These are phyloP conservation scores for Paedocypris sp. DNA, from an alignment of 2,113 vertebrate genomes.

Conservation along the genomic window DNA sequence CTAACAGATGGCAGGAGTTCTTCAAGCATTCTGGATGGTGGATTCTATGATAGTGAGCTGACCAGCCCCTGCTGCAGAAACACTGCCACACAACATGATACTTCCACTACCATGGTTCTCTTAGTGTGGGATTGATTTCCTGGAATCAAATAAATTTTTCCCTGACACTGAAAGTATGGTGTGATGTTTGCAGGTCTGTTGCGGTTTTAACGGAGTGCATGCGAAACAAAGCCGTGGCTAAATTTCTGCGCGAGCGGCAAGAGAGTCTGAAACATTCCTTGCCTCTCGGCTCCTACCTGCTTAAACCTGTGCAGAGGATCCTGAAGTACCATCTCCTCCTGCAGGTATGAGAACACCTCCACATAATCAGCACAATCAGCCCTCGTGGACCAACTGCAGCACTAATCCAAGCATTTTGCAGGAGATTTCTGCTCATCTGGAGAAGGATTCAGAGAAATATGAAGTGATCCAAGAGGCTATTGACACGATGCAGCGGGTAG, in stretches of 20 bases:
- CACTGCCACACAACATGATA: too few relatives aligned
- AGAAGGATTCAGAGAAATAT: slow-evolving; percentile 87
- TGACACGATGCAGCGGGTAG: slow-evolving; percentile 96
- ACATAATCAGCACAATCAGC: neutral
- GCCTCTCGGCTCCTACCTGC: slow-evolving; percentile 90
- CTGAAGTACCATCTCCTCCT: slow-evolving; percentile 96
- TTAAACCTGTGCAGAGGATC: slow-evolving; percentile 97
- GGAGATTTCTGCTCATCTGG: slow-evolving; percentile 96
- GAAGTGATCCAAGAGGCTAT: slow-evolving; percentile 94
- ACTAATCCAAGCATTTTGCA: slow-evolving; percentile 40
- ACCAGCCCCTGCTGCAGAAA: too few relatives aligned
- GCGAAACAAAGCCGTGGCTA: slow-evolving; percentile 86
- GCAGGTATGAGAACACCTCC: slow-evolving; percentile 60
- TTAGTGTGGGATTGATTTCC: too few relatives aligned
- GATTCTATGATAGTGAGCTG: too few relatives aligned
- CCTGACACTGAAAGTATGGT: slow-evolving; percentile 6
- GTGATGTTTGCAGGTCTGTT: slow-evolving; percentile 73
- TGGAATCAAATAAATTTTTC: neutral
- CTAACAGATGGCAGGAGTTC: too few relatives aligned
- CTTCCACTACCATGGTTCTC: too few relatives aligned
- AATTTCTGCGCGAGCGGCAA: slow-evolving; percentile 91
- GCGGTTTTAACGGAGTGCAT: slow-evolving; percentile 94
- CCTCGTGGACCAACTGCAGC: neutral
- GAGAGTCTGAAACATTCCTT: slow-evolving; percentile 85
- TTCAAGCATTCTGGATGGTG: too few relatives aligned